phyloP scores from a whole-genome alignment of 2,113 vertebrate species.

The Odontophorus gujanensis region DNA sequence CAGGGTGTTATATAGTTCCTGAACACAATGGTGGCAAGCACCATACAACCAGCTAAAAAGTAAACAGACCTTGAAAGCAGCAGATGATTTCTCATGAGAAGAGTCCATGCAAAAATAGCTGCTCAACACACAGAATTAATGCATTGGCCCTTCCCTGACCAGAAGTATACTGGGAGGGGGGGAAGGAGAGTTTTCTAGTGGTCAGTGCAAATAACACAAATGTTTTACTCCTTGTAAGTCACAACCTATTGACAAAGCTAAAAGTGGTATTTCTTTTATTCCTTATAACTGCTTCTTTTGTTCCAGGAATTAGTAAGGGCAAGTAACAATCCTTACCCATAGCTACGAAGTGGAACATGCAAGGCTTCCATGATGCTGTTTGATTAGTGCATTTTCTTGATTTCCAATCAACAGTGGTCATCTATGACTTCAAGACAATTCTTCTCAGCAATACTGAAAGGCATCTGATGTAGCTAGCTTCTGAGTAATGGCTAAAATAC shows the following conservation, averaged over 20 bases:
- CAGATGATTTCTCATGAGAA: background rate
- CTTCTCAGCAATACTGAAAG: background rate
- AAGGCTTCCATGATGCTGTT: background rate
- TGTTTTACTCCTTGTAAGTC: background rate
- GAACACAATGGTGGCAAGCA: background rate
- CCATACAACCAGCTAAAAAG: background rate
- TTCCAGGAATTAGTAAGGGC: background rate
- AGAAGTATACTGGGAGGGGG: background rate
- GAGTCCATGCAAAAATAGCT: background rate
- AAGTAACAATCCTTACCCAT: background rate
- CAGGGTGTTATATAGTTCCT: background rate
- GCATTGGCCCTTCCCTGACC: background rate
- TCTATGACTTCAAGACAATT: background rate
- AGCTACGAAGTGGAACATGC: background rate
- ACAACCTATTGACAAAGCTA: background rate
- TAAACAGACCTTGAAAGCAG: background rate
- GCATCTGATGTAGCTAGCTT: background rate
- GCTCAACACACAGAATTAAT: background rate
- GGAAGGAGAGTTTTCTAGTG: background rate
- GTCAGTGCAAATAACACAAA: background rate
- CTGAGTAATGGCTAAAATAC: background rate
- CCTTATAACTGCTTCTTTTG: background rate
- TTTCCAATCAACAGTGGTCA: background rate
- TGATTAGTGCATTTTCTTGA: background rate
- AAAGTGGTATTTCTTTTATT: background rate